Conservation (phyloP, 2,888 invertebrate genomes). For the Biston betularia region DNA sequence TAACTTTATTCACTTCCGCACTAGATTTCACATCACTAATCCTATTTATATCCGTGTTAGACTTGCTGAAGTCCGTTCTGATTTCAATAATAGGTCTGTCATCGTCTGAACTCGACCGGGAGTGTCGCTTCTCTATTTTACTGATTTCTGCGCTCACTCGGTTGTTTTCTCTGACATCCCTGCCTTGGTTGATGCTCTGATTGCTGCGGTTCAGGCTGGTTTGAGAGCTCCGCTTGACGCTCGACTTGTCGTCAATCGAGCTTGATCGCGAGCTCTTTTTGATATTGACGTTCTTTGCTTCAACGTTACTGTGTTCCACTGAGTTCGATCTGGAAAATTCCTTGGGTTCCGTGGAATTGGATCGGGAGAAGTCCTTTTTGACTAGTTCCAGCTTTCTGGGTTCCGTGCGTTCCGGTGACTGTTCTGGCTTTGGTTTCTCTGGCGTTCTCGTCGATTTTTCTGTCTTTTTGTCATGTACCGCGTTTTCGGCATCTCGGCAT, state of each 20-base stretch:
- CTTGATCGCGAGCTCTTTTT: conserved; percentile 46
- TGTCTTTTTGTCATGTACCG: conserved; percentile 72
- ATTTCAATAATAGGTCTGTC: conserved; percentile 49
- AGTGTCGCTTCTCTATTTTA: conserved; percentile 49
- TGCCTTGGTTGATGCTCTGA: conserved; percentile 34
- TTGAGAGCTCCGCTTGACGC: conserved; percentile 30
- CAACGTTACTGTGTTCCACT: conserved; percentile 41
- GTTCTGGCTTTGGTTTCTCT: conserved; percentile 47
- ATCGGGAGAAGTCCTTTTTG: conserved; percentile 37
- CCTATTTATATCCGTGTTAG: conserved; percentile 20
- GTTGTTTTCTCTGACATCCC: conserved; percentile 32
- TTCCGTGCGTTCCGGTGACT: conserved; percentile 36
- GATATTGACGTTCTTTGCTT: conserved; percentile 36
- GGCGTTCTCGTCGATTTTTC: conserved; percentile 44
- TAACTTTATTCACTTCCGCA: conserved; percentile 26
- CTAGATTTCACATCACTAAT: conserved; percentile 32
- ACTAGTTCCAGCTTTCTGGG: conserved; percentile 36
- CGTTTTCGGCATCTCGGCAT: conserved; percentile 78
- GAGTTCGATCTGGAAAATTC: conserved; percentile 49
- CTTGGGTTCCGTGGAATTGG: conserved; percentile 39
- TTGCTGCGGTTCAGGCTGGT: conserved; percentile 36
- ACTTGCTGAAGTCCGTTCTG: conserved; percentile 27
- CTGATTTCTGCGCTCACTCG: conserved; percentile 42
- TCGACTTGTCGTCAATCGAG: conserved; percentile 47
- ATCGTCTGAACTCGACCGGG: conserved; percentile 52